phyloP scores from a whole-genome alignment of 2,888 invertebrate species.

The Aspidapion aeneum region DNA sequence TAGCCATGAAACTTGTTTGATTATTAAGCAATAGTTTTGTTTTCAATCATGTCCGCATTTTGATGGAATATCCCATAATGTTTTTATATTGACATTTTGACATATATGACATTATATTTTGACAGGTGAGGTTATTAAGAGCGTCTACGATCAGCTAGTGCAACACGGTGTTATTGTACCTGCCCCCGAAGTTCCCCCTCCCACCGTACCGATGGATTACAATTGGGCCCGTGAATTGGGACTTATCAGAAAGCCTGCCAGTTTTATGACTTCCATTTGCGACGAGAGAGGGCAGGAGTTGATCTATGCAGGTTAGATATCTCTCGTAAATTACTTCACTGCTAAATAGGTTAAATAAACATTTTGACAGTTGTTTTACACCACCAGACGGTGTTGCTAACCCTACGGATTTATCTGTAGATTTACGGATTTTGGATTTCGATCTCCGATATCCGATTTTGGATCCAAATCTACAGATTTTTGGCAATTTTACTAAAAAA shows the following conservation, averaged over 20 bases:
- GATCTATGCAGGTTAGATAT: conserved; percentile 78
- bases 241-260: conserved; percentile 96
- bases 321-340: neutral
- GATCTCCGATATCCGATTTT: no score
- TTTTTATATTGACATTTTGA: no score
- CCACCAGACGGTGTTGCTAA: no score
- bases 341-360: neutral
- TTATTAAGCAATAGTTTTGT: no score
- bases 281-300: conserved; percentile 98
- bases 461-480: no score
- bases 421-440: no score
- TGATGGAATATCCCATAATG: no score
- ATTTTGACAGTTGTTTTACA: neutral
- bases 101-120: no score
- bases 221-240: conserved; percentile 98
- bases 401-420: no score
- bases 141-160: conserved; percentile 75
- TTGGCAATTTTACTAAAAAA: no score
- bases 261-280: conserved; percentile 99
- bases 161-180: conserved; percentile 79
- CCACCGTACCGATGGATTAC: conserved; percentile 99
- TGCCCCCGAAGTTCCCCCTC: conserved; percentile 90
- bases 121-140: conserved; percentile 71
- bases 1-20: no score
- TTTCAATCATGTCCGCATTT: no score